These are phyloP conservation scores for Melieria omissa DNA, from an alignment of 2,888 invertebrate species.

Conservation along the genomic window DNA sequence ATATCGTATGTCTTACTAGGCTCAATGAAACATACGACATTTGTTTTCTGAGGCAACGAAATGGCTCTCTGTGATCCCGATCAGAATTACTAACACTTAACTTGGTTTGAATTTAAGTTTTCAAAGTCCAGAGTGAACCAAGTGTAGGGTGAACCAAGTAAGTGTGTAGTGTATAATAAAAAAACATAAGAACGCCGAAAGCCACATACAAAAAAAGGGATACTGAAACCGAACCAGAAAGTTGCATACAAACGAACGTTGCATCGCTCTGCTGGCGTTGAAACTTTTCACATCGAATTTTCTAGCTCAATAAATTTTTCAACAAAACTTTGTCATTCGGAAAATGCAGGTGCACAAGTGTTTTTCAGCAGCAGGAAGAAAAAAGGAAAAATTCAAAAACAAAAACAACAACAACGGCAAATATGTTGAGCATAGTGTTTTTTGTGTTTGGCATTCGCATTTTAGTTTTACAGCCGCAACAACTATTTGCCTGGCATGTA, in stretches of 20 bases:
- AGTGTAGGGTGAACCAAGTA: no score
- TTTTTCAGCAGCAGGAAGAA: not conserved
- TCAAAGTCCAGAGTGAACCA: no score
- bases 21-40: no score
- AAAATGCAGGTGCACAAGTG: constrained; percentile 45
- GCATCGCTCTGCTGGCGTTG: no score
- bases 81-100: no score
- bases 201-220: not conserved
- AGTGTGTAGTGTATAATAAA: no score
- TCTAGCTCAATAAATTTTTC: constrained; percentile 50
- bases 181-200: no score
- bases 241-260: constrained; percentile 45
- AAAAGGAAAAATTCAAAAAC: not conserved
- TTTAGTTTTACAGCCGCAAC: constrained; percentile 12
- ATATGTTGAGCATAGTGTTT: not conserved
- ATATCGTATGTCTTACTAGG: no score
- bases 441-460: constrained; percentile 5
- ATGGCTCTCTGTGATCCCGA: no score
- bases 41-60: no score
- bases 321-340: constrained; percentile 44
- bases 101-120: no score
- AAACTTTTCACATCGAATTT: constrained; percentile 55
- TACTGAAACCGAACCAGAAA: constrained; percentile 2
- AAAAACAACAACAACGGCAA: constrained; percentile 5
- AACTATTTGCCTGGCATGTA: no score